Base-by-base conservation (phyloP, 1,140 invertebrate species). In the Drosophila sulfurigaster region DNA sequence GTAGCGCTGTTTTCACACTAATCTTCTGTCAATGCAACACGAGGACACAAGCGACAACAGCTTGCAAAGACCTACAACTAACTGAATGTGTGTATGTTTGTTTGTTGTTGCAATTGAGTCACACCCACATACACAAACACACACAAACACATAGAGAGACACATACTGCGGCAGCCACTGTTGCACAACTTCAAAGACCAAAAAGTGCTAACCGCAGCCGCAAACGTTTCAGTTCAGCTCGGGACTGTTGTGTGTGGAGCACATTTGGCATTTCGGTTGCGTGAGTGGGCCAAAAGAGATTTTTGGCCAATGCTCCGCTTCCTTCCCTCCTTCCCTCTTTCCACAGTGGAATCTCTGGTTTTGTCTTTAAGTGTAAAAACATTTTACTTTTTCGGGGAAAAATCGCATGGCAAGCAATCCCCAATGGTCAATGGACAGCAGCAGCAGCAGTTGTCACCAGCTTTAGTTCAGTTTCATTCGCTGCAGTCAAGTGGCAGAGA, bases 331-430 rank as follows among this genome's bases (percentile, higher is more conserved):
- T 46, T 5, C 13, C 10, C 20, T 20, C 48, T 5, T 0, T 49
- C 16, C 8, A 25, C 46, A 65, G 25, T 45, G 51, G 20, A 25
- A 25, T 25, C 85, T 85, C 81, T 88, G 85, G 85, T 89, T 85
- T 88, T 88, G 85, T 88, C 85, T 88, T 88, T 83, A 89, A 88
- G 85, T 88, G 85, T 89, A 88, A 89, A 88, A 88, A 88, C 81
- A 88, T 88, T 88, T 88, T 85, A 87, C 85, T 88, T 83, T 88
- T 69, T 38, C 2, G 35, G 85, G 85, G 70, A 66, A 30, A 82
- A 78, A 71, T 71, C 69, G 68, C 76, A 63, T 52, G 66, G 69
- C 81, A 30, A 32, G 82, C 79, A 82, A 28, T 38, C 7, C 35
- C 35, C 35, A 10, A 38, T 38, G 35, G 35, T 10, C 35, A 38